Evolutionary conservation across 2,888 invertebrate species (phyloP), one percentile per base, ranked within the genome.

Genomic region (Drosophila limbata): DNA sequence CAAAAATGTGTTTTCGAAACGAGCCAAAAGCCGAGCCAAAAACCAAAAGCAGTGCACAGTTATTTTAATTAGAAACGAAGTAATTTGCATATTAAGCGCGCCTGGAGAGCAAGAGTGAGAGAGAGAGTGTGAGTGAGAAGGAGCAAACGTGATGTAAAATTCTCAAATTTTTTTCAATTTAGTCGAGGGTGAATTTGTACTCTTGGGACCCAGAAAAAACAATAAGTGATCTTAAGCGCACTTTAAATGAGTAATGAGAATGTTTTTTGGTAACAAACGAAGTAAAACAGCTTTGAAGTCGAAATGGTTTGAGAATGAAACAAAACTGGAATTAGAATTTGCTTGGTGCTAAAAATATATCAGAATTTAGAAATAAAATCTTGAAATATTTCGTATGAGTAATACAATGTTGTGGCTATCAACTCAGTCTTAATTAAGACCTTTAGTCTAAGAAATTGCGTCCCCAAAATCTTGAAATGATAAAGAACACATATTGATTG

Each of bases 61-160:
- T 89, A 85, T 87, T 89, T 89, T 89, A 87, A 87, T 87, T 87
- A 87, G 89, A 87, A 83, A 77, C 86, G 77, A 80, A 85, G 79
- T 85, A 89, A 89, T 87, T 87, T 87, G 85, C 89, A 89, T 87
- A 83, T 77, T 88, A 79, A 86, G 66, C 73, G 67, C 65, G 45
- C 59, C 50, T 55, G 60, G 57, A 50, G 61, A 39, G 19, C 8
- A n/a, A 8, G n/a, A 25, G 31, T 25, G 55, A 37, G 25, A 52
- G 47, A 10, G 48, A 19, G 8, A 17, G 50, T 44, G 15, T 10
- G 33, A 42, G 4, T 28, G 21, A 10, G 35, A 25, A 25, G 35
- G 52, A 17, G 25, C 42, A 9, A 39, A 25, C 56, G 28, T 53
- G 44, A 63, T 81, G 73, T 50, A 55, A 60, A 73, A 81, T 69